phyloP scores from a whole-genome alignment of 2,113 vertebrate species.

The Menidia beryllina region DNA sequence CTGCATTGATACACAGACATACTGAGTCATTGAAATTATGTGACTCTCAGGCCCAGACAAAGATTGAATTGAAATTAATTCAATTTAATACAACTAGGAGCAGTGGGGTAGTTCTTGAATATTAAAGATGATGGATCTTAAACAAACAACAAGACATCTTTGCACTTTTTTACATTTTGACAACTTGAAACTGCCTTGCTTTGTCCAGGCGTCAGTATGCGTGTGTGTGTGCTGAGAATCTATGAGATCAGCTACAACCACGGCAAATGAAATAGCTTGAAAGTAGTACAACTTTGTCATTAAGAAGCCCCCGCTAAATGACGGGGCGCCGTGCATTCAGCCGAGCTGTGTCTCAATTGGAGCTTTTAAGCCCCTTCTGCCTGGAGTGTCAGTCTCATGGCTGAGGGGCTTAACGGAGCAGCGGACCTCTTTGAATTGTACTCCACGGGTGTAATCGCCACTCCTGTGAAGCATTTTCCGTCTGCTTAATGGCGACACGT shows the following conservation, averaged over 20 bases:
- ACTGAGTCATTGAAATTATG: too few relatives aligned
- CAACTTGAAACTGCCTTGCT: constrained; percentile 22
- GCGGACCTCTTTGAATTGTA: constrained; percentile 71
- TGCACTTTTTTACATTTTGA: not conserved
- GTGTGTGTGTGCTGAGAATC: not conserved
- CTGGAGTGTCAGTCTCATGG: constrained; percentile 61
- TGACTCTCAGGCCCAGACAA: too few relatives aligned
- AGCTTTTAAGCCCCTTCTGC: constrained; percentile 74
- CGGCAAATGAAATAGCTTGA: not conserved
- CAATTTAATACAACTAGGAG: too few relatives aligned
- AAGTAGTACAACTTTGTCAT: constrained; percentile 11
- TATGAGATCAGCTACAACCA: not conserved
- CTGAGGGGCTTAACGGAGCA: constrained; percentile 44
- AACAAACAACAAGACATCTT: too few relatives aligned
- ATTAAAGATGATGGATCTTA: too few relatives aligned
- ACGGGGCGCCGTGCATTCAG: constrained; percentile 62
- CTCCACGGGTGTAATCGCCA: constrained; percentile 59
- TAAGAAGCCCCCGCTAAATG: constrained; percentile 33
- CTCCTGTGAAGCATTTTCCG: constrained; percentile 44
- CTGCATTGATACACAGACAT: too few relatives aligned
- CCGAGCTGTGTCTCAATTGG: constrained; percentile 48
- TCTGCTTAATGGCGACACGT: constrained; percentile 34
- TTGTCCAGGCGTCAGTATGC: not conserved
- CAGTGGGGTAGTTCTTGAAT: too few relatives aligned
- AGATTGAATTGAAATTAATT: too few relatives aligned